Percentiles rank a stretch among this genome's conserved stretches.
Conservation (phyloP, 2,888 invertebrate genomes). For the Chrysolina americana region DNA sequence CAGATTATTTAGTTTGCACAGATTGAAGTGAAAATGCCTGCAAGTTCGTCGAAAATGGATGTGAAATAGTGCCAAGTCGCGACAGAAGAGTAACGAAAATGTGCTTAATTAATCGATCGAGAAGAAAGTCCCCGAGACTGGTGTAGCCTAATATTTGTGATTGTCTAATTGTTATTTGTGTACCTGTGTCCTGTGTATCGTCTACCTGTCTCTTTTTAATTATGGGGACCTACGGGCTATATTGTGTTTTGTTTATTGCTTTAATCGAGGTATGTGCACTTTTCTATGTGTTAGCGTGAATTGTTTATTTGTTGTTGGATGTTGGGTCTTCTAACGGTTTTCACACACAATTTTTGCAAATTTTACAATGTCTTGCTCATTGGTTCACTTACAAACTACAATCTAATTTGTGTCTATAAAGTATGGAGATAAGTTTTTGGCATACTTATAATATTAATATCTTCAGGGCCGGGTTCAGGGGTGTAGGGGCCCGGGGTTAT, state of each 20-base stretch:
- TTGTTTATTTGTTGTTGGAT: slow-evolving; percentile 2
- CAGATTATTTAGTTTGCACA: background rate
- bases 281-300: background rate
- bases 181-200: slow-evolving; percentile 35
- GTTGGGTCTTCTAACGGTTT: background rate
- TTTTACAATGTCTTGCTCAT: no score
- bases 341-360: no score
- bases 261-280: slow-evolving; percentile 28
- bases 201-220: slow-evolving; percentile 26
- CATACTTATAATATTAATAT: no score
- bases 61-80: slow-evolving; percentile 15
- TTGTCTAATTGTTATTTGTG: slow-evolving; percentile 29
- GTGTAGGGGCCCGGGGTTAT: no score
- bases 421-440: no score
- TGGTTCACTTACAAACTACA: no score
- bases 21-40: slow-evolving; percentile 7
- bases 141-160: slow-evolving; percentile 13
- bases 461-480: no score
- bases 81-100: background rate
- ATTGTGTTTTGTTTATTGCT: slow-evolving; percentile 24
- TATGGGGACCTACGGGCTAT: slow-evolving; percentile 27
- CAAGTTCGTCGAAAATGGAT: slow-evolving; percentile 4
- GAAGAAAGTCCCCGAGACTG: slow-evolving; percentile 1
- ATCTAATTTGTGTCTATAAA: no score
- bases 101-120: background rate